Percentiles rank a stretch among this genome's conserved stretches.
Conservation (phyloP, 2,888 invertebrate species). For the Agapetus fuscipes region DNA sequence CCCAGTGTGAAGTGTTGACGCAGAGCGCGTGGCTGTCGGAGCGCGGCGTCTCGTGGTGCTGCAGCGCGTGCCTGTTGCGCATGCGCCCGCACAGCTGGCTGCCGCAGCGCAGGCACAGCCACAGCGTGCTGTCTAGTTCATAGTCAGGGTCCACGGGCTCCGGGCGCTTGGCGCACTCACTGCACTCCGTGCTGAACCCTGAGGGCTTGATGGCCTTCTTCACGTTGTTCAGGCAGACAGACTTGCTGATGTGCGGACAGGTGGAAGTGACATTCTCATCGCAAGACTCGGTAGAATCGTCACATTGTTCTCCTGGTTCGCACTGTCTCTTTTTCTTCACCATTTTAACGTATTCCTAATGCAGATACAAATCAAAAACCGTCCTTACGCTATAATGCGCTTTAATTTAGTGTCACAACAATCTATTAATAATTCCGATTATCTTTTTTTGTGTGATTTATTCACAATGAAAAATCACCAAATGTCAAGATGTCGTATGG, state of each 20-base stretch:
- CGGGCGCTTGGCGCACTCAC: slow-evolving; percentile 46
- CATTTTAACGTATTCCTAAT: slow-evolving; percentile 39
- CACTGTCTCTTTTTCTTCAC: slow-evolving; percentile 66
- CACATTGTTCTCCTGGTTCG: slow-evolving; percentile 52
- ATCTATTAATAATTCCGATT: not conserved
- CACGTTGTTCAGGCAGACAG: slow-evolving; percentile 52
- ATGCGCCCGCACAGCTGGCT: slow-evolving; percentile 63
- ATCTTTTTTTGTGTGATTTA: no score
- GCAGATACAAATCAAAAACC: not conserved
- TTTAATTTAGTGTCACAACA: not conserved
- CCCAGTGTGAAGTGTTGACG: slow-evolving; percentile 61
- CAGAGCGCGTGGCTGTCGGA: slow-evolving; percentile 69
- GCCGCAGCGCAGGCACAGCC: slow-evolving; percentile 79
- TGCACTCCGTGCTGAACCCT: slow-evolving; percentile 48
- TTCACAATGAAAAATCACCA: slow-evolving; percentile 4
- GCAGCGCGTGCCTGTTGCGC: slow-evolving; percentile 59
- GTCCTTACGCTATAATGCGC: not conserved
- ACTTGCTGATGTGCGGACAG: slow-evolving; percentile 61
- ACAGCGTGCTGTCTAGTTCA: slow-evolving; percentile 47
- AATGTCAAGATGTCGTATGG: slow-evolving; percentile 11
- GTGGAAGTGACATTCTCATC: slow-evolving; percentile 54
- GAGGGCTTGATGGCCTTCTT: slow-evolving; percentile 46
- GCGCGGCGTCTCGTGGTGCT: slow-evolving; percentile 64
- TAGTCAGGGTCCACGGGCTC: slow-evolving; percentile 38
- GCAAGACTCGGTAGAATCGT: slow-evolving; percentile 62